A percentile compares a stretch with the other conserved stretches of the same genome.
Evolutionary conservation across 2,797 vertebrate species (phyloP).

Genomic region (Chaetophractus vellerosus): DNA sequence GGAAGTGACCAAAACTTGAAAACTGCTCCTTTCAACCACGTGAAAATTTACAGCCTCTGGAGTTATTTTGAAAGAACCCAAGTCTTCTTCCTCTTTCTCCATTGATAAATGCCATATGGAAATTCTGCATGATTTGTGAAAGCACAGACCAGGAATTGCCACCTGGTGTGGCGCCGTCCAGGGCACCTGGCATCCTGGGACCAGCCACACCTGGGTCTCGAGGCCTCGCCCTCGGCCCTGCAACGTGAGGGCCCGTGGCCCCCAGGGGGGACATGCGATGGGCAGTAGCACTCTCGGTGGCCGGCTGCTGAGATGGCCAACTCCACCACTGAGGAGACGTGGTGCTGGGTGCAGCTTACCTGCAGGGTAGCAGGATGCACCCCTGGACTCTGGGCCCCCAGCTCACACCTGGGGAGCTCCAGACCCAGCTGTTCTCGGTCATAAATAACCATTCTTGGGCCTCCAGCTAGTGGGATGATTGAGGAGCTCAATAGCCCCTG

Average conservation of each 20-base stretch:
- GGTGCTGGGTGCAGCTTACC: background rate
- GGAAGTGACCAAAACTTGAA: background rate
- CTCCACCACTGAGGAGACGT: background rate
- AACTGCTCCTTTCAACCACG: background rate
- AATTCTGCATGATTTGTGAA: background rate
- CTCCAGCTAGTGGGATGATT: background rate
- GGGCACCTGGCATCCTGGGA: no score
- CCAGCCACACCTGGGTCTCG: no score
- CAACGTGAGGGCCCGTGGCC: no score
- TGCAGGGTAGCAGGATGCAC: background rate
- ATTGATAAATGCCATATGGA: no score
- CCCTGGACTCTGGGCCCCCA: no score
- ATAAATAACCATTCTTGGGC: background rate
- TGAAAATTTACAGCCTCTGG: background rate
- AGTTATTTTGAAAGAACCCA: background rate
- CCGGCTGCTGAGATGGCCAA: no score
- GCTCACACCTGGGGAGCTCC: background rate
- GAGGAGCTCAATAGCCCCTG: background rate
- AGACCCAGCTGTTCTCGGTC: background rate
- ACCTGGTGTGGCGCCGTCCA: background rate
- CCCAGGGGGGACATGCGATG: no score
- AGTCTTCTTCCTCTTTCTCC: background rate
- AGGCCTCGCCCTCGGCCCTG: no score
- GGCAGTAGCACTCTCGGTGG: no score
- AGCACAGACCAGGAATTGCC: background rate